Conservation (phyloP, 1,140 invertebrate genomes). For the Myzus persicae region DNA sequence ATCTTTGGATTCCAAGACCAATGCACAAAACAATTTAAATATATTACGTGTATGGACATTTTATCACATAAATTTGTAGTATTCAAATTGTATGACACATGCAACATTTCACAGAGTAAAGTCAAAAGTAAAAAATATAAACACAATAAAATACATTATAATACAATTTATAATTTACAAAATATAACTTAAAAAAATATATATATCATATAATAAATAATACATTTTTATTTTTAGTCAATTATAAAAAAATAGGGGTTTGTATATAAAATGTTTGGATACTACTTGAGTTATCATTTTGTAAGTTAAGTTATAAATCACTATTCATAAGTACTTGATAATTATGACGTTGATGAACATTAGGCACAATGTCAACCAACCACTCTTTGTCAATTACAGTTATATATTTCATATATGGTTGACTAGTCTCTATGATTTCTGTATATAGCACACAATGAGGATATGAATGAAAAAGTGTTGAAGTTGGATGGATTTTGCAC, state of each 20-base stretch:
- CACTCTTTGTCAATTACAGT: slow-evolving; percentile 79
- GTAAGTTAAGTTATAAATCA: slow-evolving; percentile 63
- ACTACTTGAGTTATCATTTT: not conserved
- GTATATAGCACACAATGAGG: slow-evolving; percentile 86
- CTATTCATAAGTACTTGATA: slow-evolving; percentile 64
- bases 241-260: not conserved
- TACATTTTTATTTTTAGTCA: not conserved
- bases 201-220: not conserved
- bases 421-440: slow-evolving; percentile 86
- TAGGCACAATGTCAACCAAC: slow-evolving; percentile 71
- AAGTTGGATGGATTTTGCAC: slow-evolving; percentile 85
- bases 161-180: too few relatives aligned
- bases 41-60: not conserved
- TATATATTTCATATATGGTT: slow-evolving; percentile 80
- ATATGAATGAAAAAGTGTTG: slow-evolving; percentile 76
- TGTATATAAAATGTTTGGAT: not conserved
- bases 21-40: not conserved
- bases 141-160: too few relatives aligned
- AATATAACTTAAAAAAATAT: not conserved
- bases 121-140: not conserved
- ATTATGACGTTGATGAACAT: slow-evolving; percentile 63
- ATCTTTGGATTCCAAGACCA: not conserved
- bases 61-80: not conserved
- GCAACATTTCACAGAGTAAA: not conserved
- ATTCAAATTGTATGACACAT: not conserved